phyloP scores from a whole-genome alignment of 2,888 invertebrate genomes.

The Tolmerus cingulatus region DNA sequence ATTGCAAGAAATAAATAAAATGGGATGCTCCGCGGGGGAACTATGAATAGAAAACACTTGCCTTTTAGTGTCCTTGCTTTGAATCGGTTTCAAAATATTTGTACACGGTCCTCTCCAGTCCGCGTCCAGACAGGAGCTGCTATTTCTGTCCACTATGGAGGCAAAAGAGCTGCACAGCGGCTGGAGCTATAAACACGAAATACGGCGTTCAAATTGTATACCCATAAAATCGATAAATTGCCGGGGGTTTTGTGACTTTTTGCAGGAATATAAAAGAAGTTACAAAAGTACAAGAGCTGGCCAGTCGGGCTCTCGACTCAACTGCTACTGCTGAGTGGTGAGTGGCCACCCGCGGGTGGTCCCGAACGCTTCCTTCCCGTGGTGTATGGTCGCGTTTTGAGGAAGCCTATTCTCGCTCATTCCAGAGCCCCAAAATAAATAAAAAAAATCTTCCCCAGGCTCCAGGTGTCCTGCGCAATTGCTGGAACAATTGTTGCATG shows the following conservation, averaged over 20 bases:
- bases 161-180: neutral
- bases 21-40: neutral
- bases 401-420: neutral
- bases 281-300: neutral
- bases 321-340: neutral
- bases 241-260: conserved; percentile 1
- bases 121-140: conserved; percentile 10
- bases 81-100: neutral
- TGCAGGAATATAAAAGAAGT: neutral
- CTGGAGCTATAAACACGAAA: conserved; percentile 15
- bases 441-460: neutral
- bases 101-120: neutral
- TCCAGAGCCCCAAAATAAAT: neutral
- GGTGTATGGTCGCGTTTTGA: neutral
- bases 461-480: conserved; percentile 8
- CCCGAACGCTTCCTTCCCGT: neutral
- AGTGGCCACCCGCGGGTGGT: neutral
- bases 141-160: neutral
- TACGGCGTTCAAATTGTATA: conserved; percentile 9
- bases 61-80: neutral
- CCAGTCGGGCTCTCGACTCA: neutral
- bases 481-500: conserved; percentile 33
- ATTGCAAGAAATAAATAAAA: too few relatives aligned
- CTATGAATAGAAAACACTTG: neutral
- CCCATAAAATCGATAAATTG: conserved; percentile 37